These are phyloP conservation scores for Pycnomerus fuliginosus DNA, from an alignment of 2,888 invertebrate genomes.

Conservation along the genomic window DNA sequence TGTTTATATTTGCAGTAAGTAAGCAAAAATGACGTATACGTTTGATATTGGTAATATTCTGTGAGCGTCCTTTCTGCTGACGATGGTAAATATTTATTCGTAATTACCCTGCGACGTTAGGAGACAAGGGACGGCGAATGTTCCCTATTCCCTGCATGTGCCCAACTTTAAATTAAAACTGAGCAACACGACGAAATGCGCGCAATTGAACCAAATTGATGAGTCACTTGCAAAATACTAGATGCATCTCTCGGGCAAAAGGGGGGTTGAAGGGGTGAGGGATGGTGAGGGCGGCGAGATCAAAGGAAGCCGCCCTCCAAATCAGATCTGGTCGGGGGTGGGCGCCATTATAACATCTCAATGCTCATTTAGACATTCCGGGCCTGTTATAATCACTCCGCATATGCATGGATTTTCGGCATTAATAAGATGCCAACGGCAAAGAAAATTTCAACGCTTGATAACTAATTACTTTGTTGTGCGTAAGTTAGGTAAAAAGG, in stretches of 20 bases:
- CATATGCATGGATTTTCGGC: constrained; percentile 12
- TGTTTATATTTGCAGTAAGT: too few species aligned
- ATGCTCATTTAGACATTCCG: constrained; percentile 52
- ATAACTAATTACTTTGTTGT: constrained; percentile 31
- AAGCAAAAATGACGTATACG: too few species aligned
- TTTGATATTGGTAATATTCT: too few species aligned
- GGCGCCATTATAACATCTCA: constrained; percentile 52
- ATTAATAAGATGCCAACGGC: constrained; percentile 24
- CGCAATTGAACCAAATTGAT: constrained; percentile 45
- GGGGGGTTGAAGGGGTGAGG: constrained; percentile 36
- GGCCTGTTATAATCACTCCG: constrained; percentile 38
- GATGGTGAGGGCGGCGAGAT: constrained; percentile 58
- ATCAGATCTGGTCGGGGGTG: constrained; percentile 49
- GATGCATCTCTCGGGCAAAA: constrained; percentile 33
- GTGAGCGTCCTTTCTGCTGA: too few species aligned
- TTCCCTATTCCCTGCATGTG: constrained; percentile 16
- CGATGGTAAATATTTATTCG: constrained; percentile 24
- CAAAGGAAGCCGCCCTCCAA: constrained; percentile 61
- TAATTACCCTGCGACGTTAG: constrained; percentile 20
- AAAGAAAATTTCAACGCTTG: constrained; percentile 30
- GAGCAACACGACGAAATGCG: constrained; percentile 28
- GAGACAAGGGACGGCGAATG: constrained; percentile 5
- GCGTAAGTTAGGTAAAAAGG: constrained; percentile 1
- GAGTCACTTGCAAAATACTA: constrained; percentile 56
- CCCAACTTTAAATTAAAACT: constrained; percentile 38